These are phyloP conservation scores for Melinopterus prodromus DNA, from an alignment of 2,888 invertebrate genomes.

Conservation along the genomic window DNA sequence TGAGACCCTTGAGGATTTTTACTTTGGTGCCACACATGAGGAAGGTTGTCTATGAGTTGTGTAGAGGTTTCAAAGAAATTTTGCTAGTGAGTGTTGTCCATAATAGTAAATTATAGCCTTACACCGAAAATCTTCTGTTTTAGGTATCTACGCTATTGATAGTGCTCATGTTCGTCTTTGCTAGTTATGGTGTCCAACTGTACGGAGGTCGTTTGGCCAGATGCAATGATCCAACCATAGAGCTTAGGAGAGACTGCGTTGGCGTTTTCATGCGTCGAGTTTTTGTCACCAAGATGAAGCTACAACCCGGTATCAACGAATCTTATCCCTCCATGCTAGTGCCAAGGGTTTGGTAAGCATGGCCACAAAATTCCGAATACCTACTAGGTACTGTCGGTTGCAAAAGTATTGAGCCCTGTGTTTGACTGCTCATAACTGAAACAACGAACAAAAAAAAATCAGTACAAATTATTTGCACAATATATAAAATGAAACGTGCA, in stretches of 20 bases:
- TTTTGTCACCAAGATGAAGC: constrained; percentile 98
- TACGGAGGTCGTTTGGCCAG: constrained; percentile 96
- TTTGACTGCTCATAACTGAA: too few species aligned
- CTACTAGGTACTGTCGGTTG: too few species aligned
- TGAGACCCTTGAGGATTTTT: constrained; percentile 95
- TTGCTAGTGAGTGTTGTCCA: constrained; percentile 71
- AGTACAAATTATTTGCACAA: too few species aligned
- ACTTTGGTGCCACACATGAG: constrained; percentile 99
- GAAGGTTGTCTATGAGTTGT: constrained; percentile 98
- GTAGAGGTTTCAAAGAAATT: constrained; percentile 98
- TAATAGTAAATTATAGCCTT: not conserved
- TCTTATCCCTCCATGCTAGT: constrained; percentile 95
- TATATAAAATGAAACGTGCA: too few species aligned
- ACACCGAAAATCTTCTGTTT: constrained; percentile 39
- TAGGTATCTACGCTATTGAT: constrained; percentile 95
- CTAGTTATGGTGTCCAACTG: constrained; percentile 97
- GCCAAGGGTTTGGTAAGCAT: constrained; percentile 95
- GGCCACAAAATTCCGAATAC: too few species aligned
- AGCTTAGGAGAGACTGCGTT: constrained; percentile 84
- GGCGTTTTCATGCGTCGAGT: constrained; percentile 96
- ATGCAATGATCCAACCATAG: constrained; percentile 94
- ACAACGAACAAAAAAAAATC: too few species aligned
- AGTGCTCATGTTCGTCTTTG: constrained; percentile 98
- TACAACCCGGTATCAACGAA: constrained; percentile 82
- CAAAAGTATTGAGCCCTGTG: too few species aligned